Base-by-base conservation (phyloP, 2,888 invertebrate species). In the Strigamia maritima region DNA sequence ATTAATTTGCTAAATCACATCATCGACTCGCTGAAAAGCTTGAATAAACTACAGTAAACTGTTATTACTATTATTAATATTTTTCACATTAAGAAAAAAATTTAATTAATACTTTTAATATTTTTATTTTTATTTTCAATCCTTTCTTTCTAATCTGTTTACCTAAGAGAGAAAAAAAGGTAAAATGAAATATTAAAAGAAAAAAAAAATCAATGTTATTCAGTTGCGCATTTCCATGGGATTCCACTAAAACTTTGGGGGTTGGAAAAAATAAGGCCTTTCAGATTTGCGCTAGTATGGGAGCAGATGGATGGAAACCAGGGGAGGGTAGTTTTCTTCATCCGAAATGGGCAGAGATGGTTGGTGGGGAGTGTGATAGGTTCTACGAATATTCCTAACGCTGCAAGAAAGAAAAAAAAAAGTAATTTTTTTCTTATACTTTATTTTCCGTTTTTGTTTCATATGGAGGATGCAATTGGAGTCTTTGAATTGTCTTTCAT, bases 151-250 rank as follows among this genome's bases (percentile, higher is more conserved):
- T 19, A 24, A 60, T 60, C 60, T 8, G 60, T 60, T 60, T 60
- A 22, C 24, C 60, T 8, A 60, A 60, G 19, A 60, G n/a, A 6
- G 19, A 60, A 60, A 6, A 60, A 60, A 60, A 19, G 19, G 60
- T 4, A 60, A 22, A 60, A 60, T 22, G 19, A 60, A 60, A 40
- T 40, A 40, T 40, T 60, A n/a, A 60, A 60, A 60, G 19, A 60
- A 60, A 60, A 60, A 60, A 60, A 60, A 60, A 60, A 60, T 60
- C 60, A 60, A 60, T 60, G 60, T 60, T 60, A 60, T 60, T 60
- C 60, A 60, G 60, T 60, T 60, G 60, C 60, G 60, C 60, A 60
- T 24, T 60, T 60, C 60, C 60, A 60, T 60, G 60, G 60, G 60
- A 60, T 60, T 60, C 60, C 60, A 60, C 60, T 60, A 60, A 60